Evolutionary conservation across 2,888 invertebrate species (phyloP), one percentile per base, ranked within the genome.

Genomic region (Villa cingulata): DNA sequence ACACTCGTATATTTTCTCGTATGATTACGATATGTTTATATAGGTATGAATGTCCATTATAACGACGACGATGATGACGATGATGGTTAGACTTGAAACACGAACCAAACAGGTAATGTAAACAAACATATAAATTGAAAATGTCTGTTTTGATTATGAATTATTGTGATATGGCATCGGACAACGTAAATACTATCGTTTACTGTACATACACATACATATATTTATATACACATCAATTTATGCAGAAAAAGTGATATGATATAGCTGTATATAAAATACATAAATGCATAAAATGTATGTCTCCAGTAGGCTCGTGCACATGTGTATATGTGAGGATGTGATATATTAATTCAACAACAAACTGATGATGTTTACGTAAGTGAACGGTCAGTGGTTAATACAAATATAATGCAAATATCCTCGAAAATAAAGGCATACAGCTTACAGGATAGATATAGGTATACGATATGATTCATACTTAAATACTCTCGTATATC

Each of bases 101-200:
- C 29, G 29, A 32, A 32, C 7, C 29, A 12, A 12, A 32, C 29
- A 32, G 29, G 29, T 32, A 32, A 32, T 12, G 12, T 32, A 32
- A 32, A 32, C 29, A 32, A 32, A 37, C 16, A 16, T 18, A 46
- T 46, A 46, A 46, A 46, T 46, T 46, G 46, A 41, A 46, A n/a
- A 46, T 46, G 34, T 46, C 46, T 46, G 46, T 46, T 46, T 46
- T 46, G 46, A 41, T 46, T 46, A 46, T 46, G 46, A 46, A 46
- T 46, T 46, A 46, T 41, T 46, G 23, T 34, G 36, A 46, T 46
- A 46, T 46, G 41, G 41, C 46, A 40, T 46, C 17, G 46, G 41
- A 40, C 34, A 20, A n/a, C 18, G 39, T 32, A 45, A 38, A 45
- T 29, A 29, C 18, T 18, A 38, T 39, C 37, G 40, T 45, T 45